Evolutionary conservation across 2,113 vertebrate genomes (phyloP).

Genomic region (Fregata magnificens): DNA sequence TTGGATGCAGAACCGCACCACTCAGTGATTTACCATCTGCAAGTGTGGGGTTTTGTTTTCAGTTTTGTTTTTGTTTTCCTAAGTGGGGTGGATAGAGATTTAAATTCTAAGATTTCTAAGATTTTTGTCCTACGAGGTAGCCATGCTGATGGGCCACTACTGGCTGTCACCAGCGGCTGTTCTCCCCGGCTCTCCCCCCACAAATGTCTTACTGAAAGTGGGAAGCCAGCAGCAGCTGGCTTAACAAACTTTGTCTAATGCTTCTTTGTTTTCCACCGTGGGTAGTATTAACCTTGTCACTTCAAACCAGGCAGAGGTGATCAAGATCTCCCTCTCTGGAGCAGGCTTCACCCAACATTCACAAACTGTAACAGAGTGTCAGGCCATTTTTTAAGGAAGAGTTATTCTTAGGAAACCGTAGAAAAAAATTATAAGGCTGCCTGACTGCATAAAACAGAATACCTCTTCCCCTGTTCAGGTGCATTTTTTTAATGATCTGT

Average conservation of each 20-base stretch:
- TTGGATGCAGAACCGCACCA: neutral
- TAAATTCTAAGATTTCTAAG: neutral
- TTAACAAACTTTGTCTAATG: neutral
- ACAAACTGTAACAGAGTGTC: neutral
- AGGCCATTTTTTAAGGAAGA: neutral
- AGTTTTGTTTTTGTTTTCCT: neutral
- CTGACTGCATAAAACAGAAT: neutral
- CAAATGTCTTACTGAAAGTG: neutral
- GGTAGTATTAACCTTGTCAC: neutral
- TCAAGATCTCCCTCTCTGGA: neutral
- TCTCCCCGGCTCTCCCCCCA: neutral
- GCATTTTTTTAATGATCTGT: neutral
- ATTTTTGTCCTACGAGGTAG: neutral
- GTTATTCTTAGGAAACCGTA: neutral
- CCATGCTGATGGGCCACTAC: no score
- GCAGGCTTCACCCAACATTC: neutral
- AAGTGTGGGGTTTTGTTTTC: rapidly evolving
- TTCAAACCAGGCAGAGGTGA: neutral
- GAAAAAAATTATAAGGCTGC: neutral
- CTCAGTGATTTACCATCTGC: neutral
- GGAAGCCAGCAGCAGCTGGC: neutral
- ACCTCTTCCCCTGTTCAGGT: neutral
- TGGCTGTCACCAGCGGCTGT: neutral
- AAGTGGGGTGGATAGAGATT: neutral
- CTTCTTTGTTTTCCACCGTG: neutral